These are phyloP conservation scores for Noturus placidus DNA, from an alignment of 2,113 vertebrate genomes.

Conservation along the genomic window DNA sequence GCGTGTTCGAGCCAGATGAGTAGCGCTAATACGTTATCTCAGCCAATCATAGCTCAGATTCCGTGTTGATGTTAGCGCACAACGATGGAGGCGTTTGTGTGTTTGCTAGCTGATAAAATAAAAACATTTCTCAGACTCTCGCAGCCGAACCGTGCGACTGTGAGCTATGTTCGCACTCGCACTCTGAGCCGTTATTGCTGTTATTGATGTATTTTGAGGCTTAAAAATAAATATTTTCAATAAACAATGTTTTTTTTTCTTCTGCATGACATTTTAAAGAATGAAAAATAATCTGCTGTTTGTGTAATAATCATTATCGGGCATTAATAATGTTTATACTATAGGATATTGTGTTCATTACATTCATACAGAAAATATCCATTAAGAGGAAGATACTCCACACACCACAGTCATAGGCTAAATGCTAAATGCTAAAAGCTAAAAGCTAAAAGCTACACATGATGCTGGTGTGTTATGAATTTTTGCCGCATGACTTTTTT, in stretches of 20 bases:
- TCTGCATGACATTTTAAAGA: conserved; percentile 84
- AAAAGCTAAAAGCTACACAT: conserved; percentile 46
- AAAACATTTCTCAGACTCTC: background rate
- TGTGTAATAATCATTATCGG: conserved; percentile 82
- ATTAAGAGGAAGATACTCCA: background rate
- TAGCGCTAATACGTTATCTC: background rate
- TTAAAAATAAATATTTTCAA: conserved; percentile 65
- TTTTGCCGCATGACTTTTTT: conserved; percentile 2
- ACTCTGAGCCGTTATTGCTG: conserved; percentile 69
- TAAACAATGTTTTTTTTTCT: conserved; percentile 69
- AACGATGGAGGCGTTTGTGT: background rate
- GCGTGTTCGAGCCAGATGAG: background rate
- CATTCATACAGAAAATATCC: conserved; percentile 70
- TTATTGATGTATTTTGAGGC: conserved; percentile 57
- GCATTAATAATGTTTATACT: conserved; percentile 90
- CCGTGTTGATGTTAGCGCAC: background rate
- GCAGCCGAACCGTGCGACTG: conserved; percentile 69
- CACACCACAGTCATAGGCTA: background rate
- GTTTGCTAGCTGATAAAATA: background rate
- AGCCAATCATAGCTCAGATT: background rate
- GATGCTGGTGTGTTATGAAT: conserved; percentile 70
- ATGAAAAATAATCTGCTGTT: conserved; percentile 74
- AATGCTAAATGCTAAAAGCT: conserved; percentile 24
- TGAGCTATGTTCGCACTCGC: conserved; percentile 72
- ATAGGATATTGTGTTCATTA: conserved; percentile 76